A percentile compares a stretch with the other conserved stretches of the same genome.
Evolutionary conservation across 2,113 vertebrate species (phyloP).

Genomic region (Archilochus colubris): DNA sequence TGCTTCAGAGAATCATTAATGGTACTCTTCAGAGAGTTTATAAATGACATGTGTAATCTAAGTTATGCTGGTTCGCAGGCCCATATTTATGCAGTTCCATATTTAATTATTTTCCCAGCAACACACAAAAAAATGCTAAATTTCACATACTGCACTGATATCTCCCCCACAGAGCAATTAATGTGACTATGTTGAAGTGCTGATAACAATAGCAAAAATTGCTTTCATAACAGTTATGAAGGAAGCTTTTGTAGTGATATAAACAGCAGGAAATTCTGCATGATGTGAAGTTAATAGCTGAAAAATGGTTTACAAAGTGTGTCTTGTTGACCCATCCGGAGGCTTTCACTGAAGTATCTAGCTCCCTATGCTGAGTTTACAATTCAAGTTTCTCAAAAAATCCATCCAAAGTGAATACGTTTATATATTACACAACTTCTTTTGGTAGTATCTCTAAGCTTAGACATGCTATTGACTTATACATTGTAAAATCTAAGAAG

Average conservation of each 20-base stretch:
- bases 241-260: background rate
- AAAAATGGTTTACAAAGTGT: background rate
- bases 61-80: background rate
- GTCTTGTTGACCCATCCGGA: background rate
- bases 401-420: background rate
- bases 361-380: background rate
- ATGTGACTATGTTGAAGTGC: background rate
- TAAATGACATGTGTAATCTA: background rate
- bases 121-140: background rate
- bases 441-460: background rate
- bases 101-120: background rate
- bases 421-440: background rate
- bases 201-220: background rate
- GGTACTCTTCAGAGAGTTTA: background rate
- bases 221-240: background rate
- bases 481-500: background rate
- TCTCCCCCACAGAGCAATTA: background rate
- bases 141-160: background rate
- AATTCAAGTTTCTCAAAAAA: background rate
- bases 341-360: background rate
- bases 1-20: background rate
- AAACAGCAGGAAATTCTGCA: background rate
- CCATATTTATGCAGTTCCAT: no score
- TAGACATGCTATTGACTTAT: background rate
- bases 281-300: background rate